Evolutionary conservation across 92 coral and sea anemone species (phyloP), one percentile per base, ranked within the genome.

Genomic region (Chrysogorgia sp.): DNA sequence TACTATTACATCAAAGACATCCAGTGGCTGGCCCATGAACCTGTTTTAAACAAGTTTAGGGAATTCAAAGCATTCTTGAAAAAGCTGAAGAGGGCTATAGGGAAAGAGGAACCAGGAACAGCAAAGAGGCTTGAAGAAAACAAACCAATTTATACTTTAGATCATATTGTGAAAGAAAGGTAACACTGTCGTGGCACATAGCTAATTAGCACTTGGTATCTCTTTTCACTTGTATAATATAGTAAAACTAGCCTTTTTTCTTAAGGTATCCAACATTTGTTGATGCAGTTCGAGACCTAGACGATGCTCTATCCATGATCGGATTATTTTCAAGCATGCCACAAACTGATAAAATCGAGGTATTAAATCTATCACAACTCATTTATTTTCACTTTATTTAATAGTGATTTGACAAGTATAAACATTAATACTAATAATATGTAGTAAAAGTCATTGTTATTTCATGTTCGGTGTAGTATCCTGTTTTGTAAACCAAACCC

Each of bases 151-250:
- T 93, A 91, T 53, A 93, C 76, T 43, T 89, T 93, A 52, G 98
- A 93, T 71, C 96, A 89, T 41, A 93, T 93, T 71, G 96, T 93
- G 0, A 93, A 91, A 53, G 98, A 93, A 85, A 93, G 97, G 98
- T 93, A 76, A 20, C 26, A 58, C 7, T 6, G 19, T 14, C 37
- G 34, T 37, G 5, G 12, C 5, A 37, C 12, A 4, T 37, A 37
- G n/a, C n/a, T n/a, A n/a, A n/a, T n/a, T n/a, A n/a, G n/a, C n/a
- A n/a, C n/a, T n/a, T n/a, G n/a, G n/a, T n/a, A n/a, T n/a, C n/a
- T n/a, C n/a, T n/a, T n/a, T n/a, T n/a, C n/a, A n/a, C n/a, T n/a
- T n/a, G n/a, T n/a, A n/a, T n/a, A n/a, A n/a, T n/a, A n/a, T n/a
- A n/a, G n/a, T n/a, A n/a, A n/a, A n/a, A n/a, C n/a, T n/a, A n/a